Evolutionary conservation across 1,140 invertebrate genomes (phyloP).

Genomic region (Penaeus chinensis): DNA sequence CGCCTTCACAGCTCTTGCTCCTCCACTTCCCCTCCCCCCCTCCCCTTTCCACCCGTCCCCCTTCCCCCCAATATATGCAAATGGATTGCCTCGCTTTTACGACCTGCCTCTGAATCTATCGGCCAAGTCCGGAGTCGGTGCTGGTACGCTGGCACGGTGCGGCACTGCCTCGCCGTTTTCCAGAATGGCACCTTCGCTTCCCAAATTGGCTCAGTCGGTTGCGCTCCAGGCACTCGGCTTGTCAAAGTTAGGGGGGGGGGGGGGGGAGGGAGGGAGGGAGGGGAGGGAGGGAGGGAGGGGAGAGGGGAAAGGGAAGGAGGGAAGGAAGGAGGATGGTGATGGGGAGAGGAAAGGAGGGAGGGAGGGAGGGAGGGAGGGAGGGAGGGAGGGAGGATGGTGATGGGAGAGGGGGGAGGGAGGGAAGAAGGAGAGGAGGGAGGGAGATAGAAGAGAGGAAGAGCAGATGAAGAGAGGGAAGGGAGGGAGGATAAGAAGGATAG

Average conservation of each 20-base stretch:
- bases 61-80: slow-evolving; percentile 57
- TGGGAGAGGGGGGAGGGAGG: no score
- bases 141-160: slow-evolving; percentile 30
- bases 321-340: no score
- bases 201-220: slow-evolving; percentile 55
- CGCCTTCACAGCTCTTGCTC: neutral
- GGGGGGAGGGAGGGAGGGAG: neutral
- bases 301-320: no score
- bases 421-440: no score
- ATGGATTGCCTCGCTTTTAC: slow-evolving; percentile 61
- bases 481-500: no score
- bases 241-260: slow-evolving; percentile 37
- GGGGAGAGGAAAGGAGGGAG: no score
- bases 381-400: no score
- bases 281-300: no score
- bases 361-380: no score
- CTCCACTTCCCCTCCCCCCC: neutral
- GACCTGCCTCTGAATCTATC: slow-evolving; percentile 61
- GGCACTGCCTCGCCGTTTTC: slow-evolving; percentile 48
- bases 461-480: no score
- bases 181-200: slow-evolving; percentile 55
- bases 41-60: neutral
- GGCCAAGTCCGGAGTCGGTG: slow-evolving; percentile 58
- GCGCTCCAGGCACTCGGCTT: slow-evolving; percentile 47
- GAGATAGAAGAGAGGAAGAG: no score